Percentiles rank a stretch among this genome's conserved stretches.
Evolutionary conservation across 2,113 vertebrate species (phyloP).

Genomic region (Psilopogon haemacephalus): DNA sequence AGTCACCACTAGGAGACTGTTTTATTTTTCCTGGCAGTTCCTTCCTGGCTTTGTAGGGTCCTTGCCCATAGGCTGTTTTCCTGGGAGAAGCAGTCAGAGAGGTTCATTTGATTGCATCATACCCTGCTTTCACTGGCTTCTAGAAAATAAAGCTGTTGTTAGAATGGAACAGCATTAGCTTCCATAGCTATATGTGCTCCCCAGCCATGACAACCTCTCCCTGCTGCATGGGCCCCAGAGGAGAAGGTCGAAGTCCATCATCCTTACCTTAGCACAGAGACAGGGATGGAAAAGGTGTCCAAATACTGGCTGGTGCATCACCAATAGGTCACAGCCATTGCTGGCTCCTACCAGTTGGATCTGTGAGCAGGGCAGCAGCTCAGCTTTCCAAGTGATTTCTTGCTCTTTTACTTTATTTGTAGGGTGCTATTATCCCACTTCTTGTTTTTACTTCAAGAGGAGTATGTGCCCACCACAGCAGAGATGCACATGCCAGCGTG

Average conservation of each 20-base stretch:
- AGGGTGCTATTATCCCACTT: not conserved
- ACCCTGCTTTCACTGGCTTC: conserved; percentile 24
- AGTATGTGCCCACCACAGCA: not conserved
- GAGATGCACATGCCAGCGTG: not conserved
- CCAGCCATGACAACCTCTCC: not conserved
- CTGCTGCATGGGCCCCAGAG: not conserved
- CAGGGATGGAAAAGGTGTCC: not conserved
- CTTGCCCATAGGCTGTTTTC: conserved; percentile 37
- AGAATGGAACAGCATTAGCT: not conserved
- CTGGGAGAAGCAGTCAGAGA: conserved; percentile 19
- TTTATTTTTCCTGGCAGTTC: conserved; percentile 45
- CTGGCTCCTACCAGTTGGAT: not conserved
- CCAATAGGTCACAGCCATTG: not conserved
- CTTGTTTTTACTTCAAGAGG: not conserved
- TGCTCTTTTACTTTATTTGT: not conserved
- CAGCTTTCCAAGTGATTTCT: not conserved
- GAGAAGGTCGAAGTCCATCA: not conserved
- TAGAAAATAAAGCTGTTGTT: conserved; percentile 11
- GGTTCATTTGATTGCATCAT: not conserved
- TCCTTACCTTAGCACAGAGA: not conserved
- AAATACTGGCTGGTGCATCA: not conserved
- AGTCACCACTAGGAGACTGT: not conserved
- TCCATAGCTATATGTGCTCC: not conserved
- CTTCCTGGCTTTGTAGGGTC: not conserved
- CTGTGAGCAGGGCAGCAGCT: not conserved